Base-by-base conservation (phyloP, 1,140 invertebrate species). In the Mamestra configurata region DNA sequence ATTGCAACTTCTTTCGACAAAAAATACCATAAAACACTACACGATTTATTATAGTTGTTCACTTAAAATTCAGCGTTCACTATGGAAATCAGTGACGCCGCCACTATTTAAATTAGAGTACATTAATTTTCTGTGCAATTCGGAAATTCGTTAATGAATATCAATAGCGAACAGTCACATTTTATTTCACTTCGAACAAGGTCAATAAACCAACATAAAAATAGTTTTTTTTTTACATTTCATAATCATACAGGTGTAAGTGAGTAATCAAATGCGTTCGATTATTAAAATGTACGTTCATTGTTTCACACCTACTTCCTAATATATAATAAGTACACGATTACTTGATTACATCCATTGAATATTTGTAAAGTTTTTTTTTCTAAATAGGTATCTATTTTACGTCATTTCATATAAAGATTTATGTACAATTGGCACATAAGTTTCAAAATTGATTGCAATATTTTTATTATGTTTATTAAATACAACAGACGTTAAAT, bases 391-490 rank as follows among this genome's bases (percentile, higher is more conserved):
- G 4, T 37, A 35, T 35, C 15, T 61, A 61, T 61, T 18, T 43
- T 59, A 72, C 49, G 49, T 53, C 2, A 68, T 43, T 43, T 68
- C 49, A 35, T 55, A 72, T 24, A 68, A 61, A 35, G 22, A 72
- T 24, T 82, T 84, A 86, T 84, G 59, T 84, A 89, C 81, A 88
- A 81, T 89, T 90, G 89, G 89, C 89, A 90, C 89, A 89, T 78
- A 89, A 72, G 82, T 88, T 88, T 84, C 83, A 73, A 64, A 85
- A 86, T 86, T 88, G 79, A 88, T 85, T 87, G 70, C 57, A 82
- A 46, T 73, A 27, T 51, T 55, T 59, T 76, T 72, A 55, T 71
- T 71, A 51, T 57, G 61, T 64, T 76, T 20, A 82, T n/a, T n/a
- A n/a, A n/a, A n/a, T 59, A 82, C 80, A 82, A 81, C 80, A 73